A percentile compares a stretch with the other conserved stretches of the same genome.
phyloP scores from a whole-genome alignment of 2,888 invertebrate genomes.

The Sinhomidia bicolor region DNA sequence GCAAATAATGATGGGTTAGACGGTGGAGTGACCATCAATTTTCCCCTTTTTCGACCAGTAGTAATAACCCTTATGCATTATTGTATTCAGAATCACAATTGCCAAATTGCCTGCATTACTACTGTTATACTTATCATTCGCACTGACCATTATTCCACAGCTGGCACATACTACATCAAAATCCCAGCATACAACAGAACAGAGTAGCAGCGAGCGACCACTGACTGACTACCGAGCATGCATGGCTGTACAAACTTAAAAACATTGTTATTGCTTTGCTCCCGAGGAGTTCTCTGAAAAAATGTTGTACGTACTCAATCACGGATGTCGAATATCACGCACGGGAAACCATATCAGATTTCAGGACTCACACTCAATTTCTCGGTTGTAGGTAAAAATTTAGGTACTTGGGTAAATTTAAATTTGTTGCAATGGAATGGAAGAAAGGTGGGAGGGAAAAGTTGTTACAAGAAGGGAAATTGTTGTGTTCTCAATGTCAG shows the following conservation, averaged over 20 bases:
- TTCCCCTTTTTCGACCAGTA: conserved; percentile 26
- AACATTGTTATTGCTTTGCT: background rate
- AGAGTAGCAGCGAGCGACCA: too few species aligned
- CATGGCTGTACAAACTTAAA: background rate
- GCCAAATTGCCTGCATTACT: conserved; percentile 48
- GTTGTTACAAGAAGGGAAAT: conserved; percentile 40
- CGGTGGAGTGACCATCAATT: conserved; percentile 59
- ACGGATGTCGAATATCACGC: conserved; percentile 56
- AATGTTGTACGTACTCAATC: conserved; percentile 40
- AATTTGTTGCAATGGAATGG: conserved; percentile 8
- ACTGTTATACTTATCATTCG: conserved; percentile 7
- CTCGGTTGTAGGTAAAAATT: background rate
- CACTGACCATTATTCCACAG: background rate
- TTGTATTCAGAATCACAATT: conserved; percentile 45
- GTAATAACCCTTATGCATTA: background rate
- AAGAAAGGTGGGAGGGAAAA: conserved; percentile 27
- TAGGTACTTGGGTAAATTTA: background rate
- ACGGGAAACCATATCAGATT: conserved; percentile 1
- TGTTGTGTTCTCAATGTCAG: conserved; percentile 33
- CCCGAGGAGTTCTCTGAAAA: conserved; percentile 11
- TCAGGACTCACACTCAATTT: background rate
- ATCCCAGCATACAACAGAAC: background rate
- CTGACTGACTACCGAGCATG: background rate
- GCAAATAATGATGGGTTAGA: conserved; percentile 68
- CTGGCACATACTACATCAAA: conserved; percentile 34